These are phyloP conservation scores for Brachionus rotundiformis DNA, from an alignment of 1,140 invertebrate species.

Conservation along the genomic window DNA sequence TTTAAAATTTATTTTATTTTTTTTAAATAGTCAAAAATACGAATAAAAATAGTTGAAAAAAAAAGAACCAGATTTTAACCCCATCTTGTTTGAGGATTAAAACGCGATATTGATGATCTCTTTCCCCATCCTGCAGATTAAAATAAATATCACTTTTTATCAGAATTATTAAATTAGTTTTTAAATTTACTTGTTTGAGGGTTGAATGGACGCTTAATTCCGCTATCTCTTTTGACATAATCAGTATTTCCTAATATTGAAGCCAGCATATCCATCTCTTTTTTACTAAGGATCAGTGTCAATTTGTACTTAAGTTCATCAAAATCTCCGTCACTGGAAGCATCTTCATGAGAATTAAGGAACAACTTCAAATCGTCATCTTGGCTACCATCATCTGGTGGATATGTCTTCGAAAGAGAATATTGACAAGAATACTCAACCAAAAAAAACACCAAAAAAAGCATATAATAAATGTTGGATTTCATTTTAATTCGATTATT, in stretches of 20 bases:
- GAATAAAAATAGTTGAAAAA: background rate
- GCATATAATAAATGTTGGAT: background rate
- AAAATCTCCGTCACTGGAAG: background rate
- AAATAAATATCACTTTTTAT: background rate
- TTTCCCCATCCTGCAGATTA: background rate
- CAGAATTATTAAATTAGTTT: background rate
- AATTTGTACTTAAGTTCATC: background rate
- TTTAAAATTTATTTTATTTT: background rate
- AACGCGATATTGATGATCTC: background rate
- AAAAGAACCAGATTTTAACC: conserved; percentile 7
- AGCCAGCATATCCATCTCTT: background rate
- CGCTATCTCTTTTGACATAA: background rate
- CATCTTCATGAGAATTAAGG: background rate
- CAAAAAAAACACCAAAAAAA: background rate
- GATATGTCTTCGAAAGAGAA: background rate
- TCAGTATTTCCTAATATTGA: background rate
- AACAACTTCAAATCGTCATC: background rate
- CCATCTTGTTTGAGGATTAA: conserved; percentile 46
- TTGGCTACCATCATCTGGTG: background rate
- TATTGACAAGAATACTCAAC: background rate
- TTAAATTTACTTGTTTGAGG: conserved; percentile 29
- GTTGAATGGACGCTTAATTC: conserved; percentile 9
- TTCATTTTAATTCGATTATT: background rate
- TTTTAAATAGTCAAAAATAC: background rate
- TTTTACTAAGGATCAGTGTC: background rate